Evolutionary conservation across 2,888 invertebrate genomes (phyloP).

Genomic region (Drosophila buzzatii): DNA sequence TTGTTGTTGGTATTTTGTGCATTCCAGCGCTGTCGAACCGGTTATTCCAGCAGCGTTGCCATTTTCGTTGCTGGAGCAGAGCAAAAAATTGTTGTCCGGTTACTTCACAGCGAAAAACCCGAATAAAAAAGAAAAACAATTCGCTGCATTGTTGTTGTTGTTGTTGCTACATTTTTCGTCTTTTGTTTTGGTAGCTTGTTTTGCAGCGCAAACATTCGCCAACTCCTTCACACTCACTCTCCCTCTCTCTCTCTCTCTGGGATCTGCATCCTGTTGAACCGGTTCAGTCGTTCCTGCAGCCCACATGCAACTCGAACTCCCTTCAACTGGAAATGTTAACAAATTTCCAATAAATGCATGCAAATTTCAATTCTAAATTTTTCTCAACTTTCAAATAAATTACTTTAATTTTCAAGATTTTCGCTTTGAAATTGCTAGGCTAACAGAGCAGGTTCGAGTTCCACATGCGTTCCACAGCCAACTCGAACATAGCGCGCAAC

Average conservation of each 20-base stretch:
- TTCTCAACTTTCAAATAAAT: too few relatives aligned
- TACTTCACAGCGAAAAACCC: slow-evolving; percentile 59
- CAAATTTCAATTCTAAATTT: not conserved
- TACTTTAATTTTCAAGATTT: not conserved
- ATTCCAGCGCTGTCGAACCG: slow-evolving; percentile 72
- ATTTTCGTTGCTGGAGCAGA: slow-evolving; percentile 54
- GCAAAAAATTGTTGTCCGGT: slow-evolving; percentile 70
- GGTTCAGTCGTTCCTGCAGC: slow-evolving; percentile 44
- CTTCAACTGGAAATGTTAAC: slow-evolving; percentile 1
- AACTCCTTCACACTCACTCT: not conserved
- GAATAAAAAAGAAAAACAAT: slow-evolving; percentile 20
- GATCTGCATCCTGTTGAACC: slow-evolving; percentile 73
- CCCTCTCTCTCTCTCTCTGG: not conserved
- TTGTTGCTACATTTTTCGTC: slow-evolving; percentile 49
- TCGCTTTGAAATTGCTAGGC: not conserved
- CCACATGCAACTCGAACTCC: slow-evolving; percentile 34
- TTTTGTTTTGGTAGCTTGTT: slow-evolving; percentile 65
- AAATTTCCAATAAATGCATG: slow-evolving; percentile 4
- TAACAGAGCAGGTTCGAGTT: slow-evolving; percentile 29
- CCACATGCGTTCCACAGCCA: slow-evolving; percentile 56
- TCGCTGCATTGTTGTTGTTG: slow-evolving; percentile 18
- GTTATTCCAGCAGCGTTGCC: slow-evolving; percentile 66
- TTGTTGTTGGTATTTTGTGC: slow-evolving; percentile 54
- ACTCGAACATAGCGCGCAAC: slow-evolving; percentile 32
- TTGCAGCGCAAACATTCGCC: slow-evolving; percentile 23